A percentile compares a stretch with the other conserved stretches of the same genome.
Evolutionary conservation across 2,888 invertebrate species (phyloP).

Genomic region (Pyrocoelia pectoralis): DNA sequence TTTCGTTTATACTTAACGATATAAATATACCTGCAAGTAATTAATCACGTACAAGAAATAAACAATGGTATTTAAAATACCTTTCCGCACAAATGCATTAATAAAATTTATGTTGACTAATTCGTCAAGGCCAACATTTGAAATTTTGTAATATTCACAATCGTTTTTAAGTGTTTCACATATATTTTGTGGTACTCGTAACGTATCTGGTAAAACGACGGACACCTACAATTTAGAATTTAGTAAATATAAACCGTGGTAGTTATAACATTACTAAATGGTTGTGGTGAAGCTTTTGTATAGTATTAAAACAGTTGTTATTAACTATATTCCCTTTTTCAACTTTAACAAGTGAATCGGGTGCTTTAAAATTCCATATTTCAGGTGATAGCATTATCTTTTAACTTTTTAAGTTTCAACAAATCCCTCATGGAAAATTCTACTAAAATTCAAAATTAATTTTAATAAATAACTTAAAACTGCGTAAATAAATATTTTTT

Average conservation of each 20-base stretch:
- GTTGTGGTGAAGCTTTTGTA: constrained; percentile 62
- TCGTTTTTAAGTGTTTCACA: constrained; percentile 58
- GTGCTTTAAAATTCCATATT: constrained; percentile 64
- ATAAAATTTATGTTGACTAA: constrained; percentile 63
- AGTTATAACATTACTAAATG: constrained; percentile 61
- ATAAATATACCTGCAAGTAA: constrained; percentile 58
- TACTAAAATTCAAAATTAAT: too few relatives aligned
- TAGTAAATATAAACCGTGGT: constrained; percentile 7
- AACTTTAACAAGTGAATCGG: constrained; percentile 55
- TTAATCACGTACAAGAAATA: constrained; percentile 13
- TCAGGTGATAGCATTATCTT: constrained; percentile 66
- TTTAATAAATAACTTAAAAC: not conserved
- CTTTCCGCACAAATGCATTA: constrained; percentile 65
- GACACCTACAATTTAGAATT: constrained; percentile 61
- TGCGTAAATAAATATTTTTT: not conserved
- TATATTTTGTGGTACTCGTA: constrained; percentile 57
- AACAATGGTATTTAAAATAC: constrained; percentile 54
- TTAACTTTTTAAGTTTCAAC: not conserved
- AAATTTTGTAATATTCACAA: constrained; percentile 65
- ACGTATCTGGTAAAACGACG: constrained; percentile 62
- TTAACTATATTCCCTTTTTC: constrained; percentile 49
- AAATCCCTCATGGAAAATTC: not conserved
- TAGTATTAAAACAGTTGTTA: constrained; percentile 47
- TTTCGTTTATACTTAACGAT: constrained; percentile 60
- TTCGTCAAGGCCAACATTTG: constrained; percentile 58